Base-by-base conservation (phyloP, 1,140 invertebrate genomes). In the Drosophila setifemur region DNA sequence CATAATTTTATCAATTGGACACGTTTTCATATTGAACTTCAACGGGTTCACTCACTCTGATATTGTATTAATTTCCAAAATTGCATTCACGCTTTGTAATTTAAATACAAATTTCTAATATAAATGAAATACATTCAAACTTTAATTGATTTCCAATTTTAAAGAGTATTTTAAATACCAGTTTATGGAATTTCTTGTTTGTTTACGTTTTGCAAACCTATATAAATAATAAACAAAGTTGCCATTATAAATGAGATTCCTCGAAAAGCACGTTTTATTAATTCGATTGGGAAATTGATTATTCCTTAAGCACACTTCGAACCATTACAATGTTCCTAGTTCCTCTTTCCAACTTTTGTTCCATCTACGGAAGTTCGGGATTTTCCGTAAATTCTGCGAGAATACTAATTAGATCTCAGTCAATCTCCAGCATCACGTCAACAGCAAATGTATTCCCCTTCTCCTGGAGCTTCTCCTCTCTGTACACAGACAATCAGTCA, bases 371-470 rank as follows among this genome's bases (percentile, higher is more conserved):
- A 21, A 3, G 31, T 25, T 25, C 14, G 8, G 31, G 57, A 4
- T 19, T 64, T 64, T 64, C 61, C 61, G 57, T 14, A 29, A 48
- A 40, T 64, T 64, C 43, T 29, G 8, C 4, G 42, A 4, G 61
- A 64, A 64, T 64, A 64, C 61, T 64, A 64, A 64, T 63, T 33
- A 49, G 61, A 64, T 64, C 33, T 61, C 12, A 19, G 18, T 8
- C 26, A 26, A 42, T 9, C 12, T 18, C 11, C n/a, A n/a, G n/a
- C n/a, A 28, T 3, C 11, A 33, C 29, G 18, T 48, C 31, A 21
- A 23, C 45, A 37, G n/a, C n/a, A 44, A 43, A 45, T 37, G 35
- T 28, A 28, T 39, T 14, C 31, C 39, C 53, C 42, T 2, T 9
- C 14, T 5, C 9, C 23, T 19, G 11, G 8, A 21, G 9, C n/a